These are phyloP conservation scores for Drosophila mayaguana DNA, from an alignment of 2,888 invertebrate genomes.

Conservation along the genomic window DNA sequence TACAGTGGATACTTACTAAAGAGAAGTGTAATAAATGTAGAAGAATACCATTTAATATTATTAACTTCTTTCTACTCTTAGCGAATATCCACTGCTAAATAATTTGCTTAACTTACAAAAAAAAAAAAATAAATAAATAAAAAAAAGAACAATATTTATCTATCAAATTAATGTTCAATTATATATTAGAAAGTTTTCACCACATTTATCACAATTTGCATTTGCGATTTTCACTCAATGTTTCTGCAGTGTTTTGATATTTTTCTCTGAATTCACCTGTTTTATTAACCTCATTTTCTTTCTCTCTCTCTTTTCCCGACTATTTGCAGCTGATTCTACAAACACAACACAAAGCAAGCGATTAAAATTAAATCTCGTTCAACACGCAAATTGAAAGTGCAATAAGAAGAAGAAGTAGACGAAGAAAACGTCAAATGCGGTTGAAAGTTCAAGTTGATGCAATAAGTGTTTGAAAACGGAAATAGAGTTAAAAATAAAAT, in stretches of 20 bases:
- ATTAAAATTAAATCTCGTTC: slow-evolving; percentile 35
- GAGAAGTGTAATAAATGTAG: not conserved
- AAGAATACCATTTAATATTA: not conserved
- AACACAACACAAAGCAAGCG: slow-evolving; percentile 46
- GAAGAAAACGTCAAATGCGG: slow-evolving; percentile 35
- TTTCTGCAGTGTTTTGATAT: slow-evolving; percentile 7
- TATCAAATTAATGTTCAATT: slow-evolving; percentile 18
- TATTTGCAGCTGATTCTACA: slow-evolving; percentile 66
- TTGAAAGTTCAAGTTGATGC: slow-evolving; percentile 44
- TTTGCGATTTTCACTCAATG: slow-evolving; percentile 26
- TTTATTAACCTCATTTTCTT: slow-evolving; percentile 38
- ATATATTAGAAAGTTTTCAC: slow-evolving; percentile 39
- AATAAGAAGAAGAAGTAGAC: slow-evolving; percentile 47
- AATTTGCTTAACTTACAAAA: not conserved
- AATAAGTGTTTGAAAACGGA: slow-evolving; percentile 54
- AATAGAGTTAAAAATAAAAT: slow-evolving; percentile 17
- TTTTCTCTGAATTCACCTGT: slow-evolving; percentile 21
- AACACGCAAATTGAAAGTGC: slow-evolving; percentile 66
- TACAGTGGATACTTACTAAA: too few relatives aligned
- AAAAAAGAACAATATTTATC: not conserved
- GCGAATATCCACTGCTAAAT: not conserved
- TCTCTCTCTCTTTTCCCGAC: slow-evolving; percentile 27
- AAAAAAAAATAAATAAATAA: too few relatives aligned
- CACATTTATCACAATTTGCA: slow-evolving; percentile 20
- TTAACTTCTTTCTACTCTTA: not conserved